Base-by-base conservation (phyloP, 1,140 invertebrate species). In the Pteromalus puparum region DNA sequence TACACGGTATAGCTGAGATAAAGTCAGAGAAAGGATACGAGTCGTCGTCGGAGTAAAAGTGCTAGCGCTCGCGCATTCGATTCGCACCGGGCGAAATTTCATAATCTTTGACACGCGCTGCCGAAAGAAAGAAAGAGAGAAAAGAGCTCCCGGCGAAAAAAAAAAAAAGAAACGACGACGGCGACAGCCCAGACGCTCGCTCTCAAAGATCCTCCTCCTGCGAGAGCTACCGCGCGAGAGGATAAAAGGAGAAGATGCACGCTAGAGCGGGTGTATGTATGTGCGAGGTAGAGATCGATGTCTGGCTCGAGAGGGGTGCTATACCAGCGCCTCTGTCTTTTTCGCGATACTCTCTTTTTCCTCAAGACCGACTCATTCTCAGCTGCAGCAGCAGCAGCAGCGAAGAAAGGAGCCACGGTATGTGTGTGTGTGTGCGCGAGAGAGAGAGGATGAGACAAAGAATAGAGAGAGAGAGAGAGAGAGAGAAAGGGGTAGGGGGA, bases 61-160 rank as follows among this genome's bases (percentile, higher is more conserved):
- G 46, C 18, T 53, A 26, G 68, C 3, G 76, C 46, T 53, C 67
- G 75, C 82, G 78, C 81, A 86, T 87, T 87, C 83, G 87, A 88
- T 88, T 86, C 83, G 81, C 65, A 74, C 30, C 38, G 68, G 76
- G 53, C 61, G 85, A 86, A 88, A 88, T 88, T 88, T 87, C 87
- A 87, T 87, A 87, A 88, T 88, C 85, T 84, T 76, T 83, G 86
- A 85, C 87, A 82, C 83, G 83, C 42, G 79, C 30, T 18, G 38
- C 30, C 30, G 30, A 5, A 34, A 46, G 15, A n/a, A 9, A 48
- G 73, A 77, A 80, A 70, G 67, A 85, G 74, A 81, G 67, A 75
- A 42, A 34, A n/a, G 82, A 83, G 82, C 73, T 21, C 12, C 28
- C 53, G 46, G 65, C n/a, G 67, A 21, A 24, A n/a, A 80, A 38